Conservation (phyloP, 2,113 vertebrate genomes). For the Daubentonia madagascariensis region DNA sequence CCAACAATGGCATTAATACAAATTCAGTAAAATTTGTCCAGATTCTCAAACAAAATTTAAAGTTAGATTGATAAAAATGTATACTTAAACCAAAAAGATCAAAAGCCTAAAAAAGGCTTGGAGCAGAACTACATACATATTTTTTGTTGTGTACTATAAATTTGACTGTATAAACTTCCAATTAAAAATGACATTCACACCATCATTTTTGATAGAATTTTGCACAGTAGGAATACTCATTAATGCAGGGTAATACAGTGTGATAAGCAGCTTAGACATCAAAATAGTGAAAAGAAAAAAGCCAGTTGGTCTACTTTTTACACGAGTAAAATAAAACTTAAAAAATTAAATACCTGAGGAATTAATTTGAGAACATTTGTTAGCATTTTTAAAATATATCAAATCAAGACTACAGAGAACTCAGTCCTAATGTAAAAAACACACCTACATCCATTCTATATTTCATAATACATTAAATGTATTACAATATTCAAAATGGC, state of each 20-base stretch:
- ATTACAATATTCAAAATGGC: neutral
- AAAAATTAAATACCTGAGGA: constrained; percentile 55
- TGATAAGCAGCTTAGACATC: constrained; percentile 70
- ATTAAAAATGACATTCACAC: constrained; percentile 77
- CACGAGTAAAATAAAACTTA: constrained; percentile 59
- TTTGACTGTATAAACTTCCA: constrained; percentile 74
- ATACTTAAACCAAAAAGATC: constrained; percentile 60
- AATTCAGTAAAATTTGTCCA: neutral
- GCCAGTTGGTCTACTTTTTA: constrained; percentile 48
- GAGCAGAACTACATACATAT: constrained; percentile 60
- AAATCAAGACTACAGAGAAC: constrained; percentile 11
- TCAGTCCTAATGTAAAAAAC: neutral
- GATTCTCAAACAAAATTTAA: constrained; percentile 57
- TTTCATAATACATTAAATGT: neutral
- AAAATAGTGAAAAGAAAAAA: constrained; percentile 46
- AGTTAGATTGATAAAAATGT: constrained; percentile 38
- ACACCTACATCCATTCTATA: neutral
- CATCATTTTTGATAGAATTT: constrained; percentile 75
- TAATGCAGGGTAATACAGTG: constrained; percentile 70
- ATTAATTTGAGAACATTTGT: constrained; percentile 54
- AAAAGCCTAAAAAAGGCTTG: constrained; percentile 64
- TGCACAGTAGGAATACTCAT: constrained; percentile 76
- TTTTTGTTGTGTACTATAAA: constrained; percentile 71
- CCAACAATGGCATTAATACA: neutral
- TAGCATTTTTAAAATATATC: constrained; percentile 22